phyloP scores from a whole-genome alignment of 2,113 vertebrate genomes.

The Pelecanoides urinatrix region DNA sequence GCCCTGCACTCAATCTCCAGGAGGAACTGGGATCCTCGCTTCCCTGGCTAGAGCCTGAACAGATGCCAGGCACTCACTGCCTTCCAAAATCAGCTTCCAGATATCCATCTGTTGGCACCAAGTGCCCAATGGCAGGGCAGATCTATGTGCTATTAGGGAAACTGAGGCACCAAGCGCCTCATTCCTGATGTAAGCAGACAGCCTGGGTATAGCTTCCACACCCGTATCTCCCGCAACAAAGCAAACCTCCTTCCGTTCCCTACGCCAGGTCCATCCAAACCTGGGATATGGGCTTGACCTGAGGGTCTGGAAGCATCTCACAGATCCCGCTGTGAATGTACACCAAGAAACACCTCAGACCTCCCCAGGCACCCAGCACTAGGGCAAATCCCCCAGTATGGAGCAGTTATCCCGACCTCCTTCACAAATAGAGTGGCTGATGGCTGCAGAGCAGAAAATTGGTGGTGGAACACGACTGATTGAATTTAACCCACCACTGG shows the following conservation, averaged over 20 bases:
- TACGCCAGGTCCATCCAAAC: not conserved
- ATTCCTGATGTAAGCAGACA: not conserved
- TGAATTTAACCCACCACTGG: accelerated
- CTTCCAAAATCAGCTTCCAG: not conserved
- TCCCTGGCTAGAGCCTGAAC: not conserved
- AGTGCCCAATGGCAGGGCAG: not conserved
- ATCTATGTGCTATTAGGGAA: not conserved
- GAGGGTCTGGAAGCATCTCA: not conserved
- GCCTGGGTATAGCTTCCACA: not conserved
- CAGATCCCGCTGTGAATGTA: not conserved
- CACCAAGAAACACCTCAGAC: not conserved
- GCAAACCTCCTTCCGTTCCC: not conserved
- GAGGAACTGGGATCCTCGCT: not conserved
- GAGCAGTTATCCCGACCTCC: not conserved
- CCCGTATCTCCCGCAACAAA: accelerated
- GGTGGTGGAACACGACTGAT: not conserved
- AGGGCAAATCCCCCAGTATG: accelerated
- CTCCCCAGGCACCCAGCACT: not conserved
- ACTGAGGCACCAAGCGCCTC: not conserved
- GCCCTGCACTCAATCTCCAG: not conserved
- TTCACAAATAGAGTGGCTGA: not conserved
- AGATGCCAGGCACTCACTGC: accelerated
- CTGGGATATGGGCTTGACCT: not conserved
- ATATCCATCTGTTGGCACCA: not conserved
- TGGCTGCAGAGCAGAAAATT: not conserved